phyloP scores from a whole-genome alignment of 2,113 vertebrate species.

The Xenopus laevis region DNA sequence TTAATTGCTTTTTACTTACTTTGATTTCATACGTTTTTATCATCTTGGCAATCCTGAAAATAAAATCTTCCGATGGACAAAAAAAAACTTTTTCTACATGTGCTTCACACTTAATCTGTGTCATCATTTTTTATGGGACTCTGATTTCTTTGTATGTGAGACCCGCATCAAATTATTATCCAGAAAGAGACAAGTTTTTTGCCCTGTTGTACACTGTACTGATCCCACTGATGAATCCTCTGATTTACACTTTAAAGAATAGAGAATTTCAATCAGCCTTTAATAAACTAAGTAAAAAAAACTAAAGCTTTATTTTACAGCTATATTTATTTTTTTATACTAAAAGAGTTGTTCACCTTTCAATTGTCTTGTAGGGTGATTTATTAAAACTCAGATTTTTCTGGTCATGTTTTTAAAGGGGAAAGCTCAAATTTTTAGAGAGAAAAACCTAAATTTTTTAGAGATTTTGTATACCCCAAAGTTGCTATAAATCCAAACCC shows the following conservation, averaged over 20 bases:
- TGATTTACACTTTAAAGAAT: slow-evolving; percentile 39
- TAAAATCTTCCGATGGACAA: slow-evolving; percentile 14
- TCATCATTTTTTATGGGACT: slow-evolving; percentile 20
- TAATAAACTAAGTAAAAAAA: background rate
- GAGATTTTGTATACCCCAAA: no score
- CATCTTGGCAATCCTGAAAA: slow-evolving; percentile 14
- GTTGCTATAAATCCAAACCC: no score
- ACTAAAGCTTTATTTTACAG: no score
- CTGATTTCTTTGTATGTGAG: slow-evolving; percentile 7
- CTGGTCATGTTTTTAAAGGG: no score
- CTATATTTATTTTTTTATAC: no score
- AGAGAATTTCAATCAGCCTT: slow-evolving; percentile 24
- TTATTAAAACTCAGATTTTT: no score
- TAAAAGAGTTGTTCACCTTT: no score
- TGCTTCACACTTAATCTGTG: slow-evolving; percentile 2
- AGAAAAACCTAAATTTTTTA: no score
- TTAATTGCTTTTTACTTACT: slow-evolving; percentile 8
- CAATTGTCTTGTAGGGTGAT: no score
- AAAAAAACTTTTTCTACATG: slow-evolving; percentile 21
- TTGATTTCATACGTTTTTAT: slow-evolving; percentile 25
- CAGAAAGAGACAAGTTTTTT: slow-evolving; percentile 16
- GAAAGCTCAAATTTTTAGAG: no score
- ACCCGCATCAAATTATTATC: background rate
- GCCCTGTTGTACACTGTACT: slow-evolving; percentile 7
- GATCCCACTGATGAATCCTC: slow-evolving; percentile 27